A percentile compares a stretch with the other conserved stretches of the same genome.
Evolutionary conservation across 2,113 vertebrate species (phyloP).

Genomic region (Pelusios castaneus): DNA sequence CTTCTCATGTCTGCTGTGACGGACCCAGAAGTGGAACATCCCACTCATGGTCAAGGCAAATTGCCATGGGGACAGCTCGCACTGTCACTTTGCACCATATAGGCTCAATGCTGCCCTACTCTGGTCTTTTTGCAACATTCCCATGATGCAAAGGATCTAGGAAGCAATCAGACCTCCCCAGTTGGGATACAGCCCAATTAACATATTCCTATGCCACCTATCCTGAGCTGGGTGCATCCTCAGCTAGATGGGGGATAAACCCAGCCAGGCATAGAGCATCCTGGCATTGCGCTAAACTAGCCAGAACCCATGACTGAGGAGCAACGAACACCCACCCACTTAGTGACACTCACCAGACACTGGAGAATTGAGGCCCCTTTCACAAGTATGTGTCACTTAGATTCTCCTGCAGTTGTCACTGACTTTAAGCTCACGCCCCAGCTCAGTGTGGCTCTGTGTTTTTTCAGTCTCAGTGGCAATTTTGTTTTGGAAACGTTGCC

Average conservation of each 20-base stretch:
- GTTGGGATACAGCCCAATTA: rapidly evolving
- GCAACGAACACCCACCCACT: neutral
- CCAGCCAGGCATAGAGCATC: neutral
- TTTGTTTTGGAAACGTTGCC: conserved; percentile 52
- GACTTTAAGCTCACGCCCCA: conserved; percentile 22
- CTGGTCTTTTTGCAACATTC: neutral
- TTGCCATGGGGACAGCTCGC: neutral
- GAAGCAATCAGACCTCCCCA: neutral
- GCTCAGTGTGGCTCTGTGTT: conserved; percentile 13
- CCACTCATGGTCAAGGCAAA: neutral
- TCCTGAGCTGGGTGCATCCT: neutral
- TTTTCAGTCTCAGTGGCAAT: conserved; percentile 46
- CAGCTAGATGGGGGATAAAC: rapidly evolving
- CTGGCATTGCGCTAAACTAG: neutral
- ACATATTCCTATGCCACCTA: neutral
- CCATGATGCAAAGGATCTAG: neutral
- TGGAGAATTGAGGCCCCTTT: neutral
- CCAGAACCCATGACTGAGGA: neutral
- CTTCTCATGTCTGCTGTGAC: neutral
- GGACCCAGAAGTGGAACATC: neutral
- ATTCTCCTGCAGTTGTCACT: neutral
- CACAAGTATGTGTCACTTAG: neutral
- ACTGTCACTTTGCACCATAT: neutral
- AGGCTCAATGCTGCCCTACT: rapidly evolving
- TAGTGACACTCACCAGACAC: neutral